Conservation (phyloP, 2,888 invertebrate species). For the Leuctra nigra region DNA sequence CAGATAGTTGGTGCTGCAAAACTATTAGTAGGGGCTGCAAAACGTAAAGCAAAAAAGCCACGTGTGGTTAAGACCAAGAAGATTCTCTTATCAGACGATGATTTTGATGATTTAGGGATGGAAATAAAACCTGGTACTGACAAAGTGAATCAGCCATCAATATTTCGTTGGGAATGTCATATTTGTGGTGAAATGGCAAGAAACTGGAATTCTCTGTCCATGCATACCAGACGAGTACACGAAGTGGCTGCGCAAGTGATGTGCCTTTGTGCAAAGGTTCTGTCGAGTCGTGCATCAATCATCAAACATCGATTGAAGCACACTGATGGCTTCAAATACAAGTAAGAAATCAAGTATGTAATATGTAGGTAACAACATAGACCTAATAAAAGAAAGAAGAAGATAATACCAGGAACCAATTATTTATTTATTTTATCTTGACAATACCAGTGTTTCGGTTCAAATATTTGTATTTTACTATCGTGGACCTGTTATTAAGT, state of each 20-base stretch:
- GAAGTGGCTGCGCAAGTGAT: slow-evolving; percentile 41
- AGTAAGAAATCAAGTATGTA: slow-evolving; percentile 37
- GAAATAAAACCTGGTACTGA: slow-evolving; percentile 7
- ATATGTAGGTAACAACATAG: too few species aligned
- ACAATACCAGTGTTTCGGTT: too few species aligned
- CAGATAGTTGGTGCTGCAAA: slow-evolving; percentile 26
- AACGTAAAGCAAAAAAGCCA: slow-evolving; percentile 25
- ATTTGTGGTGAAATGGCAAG: slow-evolving; percentile 42
- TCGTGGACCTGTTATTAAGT: too few species aligned
- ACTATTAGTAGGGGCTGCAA: slow-evolving; percentile 26
- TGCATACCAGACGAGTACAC: slow-evolving; percentile 41
- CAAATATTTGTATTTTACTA: too few species aligned
- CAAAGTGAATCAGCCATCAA: slow-evolving; percentile 6
- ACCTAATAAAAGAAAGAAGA: too few species aligned
- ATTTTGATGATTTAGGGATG: slow-evolving; percentile 16
- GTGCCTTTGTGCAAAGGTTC: slow-evolving; percentile 45
- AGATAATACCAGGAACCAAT: too few species aligned
- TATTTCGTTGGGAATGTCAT: slow-evolving; percentile 42
- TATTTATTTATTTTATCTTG: too few species aligned
- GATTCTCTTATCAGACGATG: background rate
- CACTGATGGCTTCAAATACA: slow-evolving; percentile 44
- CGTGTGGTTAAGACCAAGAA: slow-evolving; percentile 23
- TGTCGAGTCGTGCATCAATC: slow-evolving; percentile 47
- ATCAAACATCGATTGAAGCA: slow-evolving; percentile 49
- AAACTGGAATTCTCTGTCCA: slow-evolving; percentile 46